phyloP scores from a whole-genome alignment of 1,140 invertebrate genomes.

The Nylanderia fulva region DNA sequence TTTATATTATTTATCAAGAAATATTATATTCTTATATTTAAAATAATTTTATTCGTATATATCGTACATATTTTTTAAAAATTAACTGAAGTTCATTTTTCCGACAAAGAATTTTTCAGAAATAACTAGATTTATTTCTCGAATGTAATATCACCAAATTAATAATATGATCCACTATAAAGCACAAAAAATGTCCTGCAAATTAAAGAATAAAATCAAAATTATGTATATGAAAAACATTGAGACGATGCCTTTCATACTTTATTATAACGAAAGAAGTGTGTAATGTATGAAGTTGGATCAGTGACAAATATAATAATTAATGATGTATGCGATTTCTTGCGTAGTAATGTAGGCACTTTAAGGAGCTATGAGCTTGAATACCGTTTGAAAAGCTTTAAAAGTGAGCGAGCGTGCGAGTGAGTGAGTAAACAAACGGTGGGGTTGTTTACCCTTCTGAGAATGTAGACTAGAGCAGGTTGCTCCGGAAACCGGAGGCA shows the following conservation, averaged over 20 bases:
- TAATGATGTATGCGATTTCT: slow-evolving; percentile 35
- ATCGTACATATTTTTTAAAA: neutral
- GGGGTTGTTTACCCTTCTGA: slow-evolving; percentile 75
- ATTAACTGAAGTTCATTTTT: neutral
- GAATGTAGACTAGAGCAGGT: slow-evolving; percentile 69
- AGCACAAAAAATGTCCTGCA: neutral
- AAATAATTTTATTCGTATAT: neutral
- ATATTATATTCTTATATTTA: neutral
- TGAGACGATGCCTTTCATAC: neutral
- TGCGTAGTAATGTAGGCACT: slow-evolving; percentile 61
- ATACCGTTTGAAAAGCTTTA: slow-evolving; percentile 73
- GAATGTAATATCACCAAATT: neutral
- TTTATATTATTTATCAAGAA: neutral
- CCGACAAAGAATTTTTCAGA: neutral
- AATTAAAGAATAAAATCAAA: neutral
- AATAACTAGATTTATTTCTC: neutral
- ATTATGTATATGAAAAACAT: neutral
- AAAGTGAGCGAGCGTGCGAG: slow-evolving; percentile 67
- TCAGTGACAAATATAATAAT: neutral
- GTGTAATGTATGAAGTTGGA: neutral
- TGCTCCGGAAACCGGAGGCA: slow-evolving; percentile 56
- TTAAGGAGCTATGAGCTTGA: slow-evolving; percentile 75
- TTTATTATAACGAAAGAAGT: neutral
- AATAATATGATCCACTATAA: neutral
- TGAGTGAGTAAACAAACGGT: slow-evolving; percentile 72